A percentile compares a stretch with the other conserved stretches of the same genome.
Evolutionary conservation across 1,140 invertebrate species (phyloP).

Genomic region (Mylabris phalerata): DNA sequence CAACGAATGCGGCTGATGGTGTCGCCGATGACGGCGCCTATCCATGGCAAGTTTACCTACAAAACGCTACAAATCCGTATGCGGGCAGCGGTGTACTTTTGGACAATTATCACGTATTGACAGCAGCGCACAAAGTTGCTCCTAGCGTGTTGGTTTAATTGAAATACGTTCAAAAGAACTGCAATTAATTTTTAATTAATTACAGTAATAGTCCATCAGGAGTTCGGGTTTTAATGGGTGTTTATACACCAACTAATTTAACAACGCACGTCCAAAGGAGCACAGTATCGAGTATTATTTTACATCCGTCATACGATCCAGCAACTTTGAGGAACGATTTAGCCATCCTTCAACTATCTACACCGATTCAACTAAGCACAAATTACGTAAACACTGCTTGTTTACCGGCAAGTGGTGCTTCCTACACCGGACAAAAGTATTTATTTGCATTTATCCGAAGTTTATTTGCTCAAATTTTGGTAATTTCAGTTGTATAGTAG

Average conservation of each 20-base stretch:
- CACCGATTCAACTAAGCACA: slow-evolving; percentile 43
- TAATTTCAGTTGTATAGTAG: slow-evolving; percentile 25
- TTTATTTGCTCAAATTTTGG: no score
- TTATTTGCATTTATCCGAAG: no score
- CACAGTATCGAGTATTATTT: slow-evolving; percentile 13
- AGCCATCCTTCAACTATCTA: slow-evolving; percentile 51
- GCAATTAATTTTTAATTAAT: neutral
- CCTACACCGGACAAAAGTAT: slow-evolving; percentile 28
- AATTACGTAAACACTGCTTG: slow-evolving; percentile 55
- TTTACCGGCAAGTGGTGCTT: slow-evolving; percentile 40
- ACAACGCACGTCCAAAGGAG: slow-evolving; percentile 18
- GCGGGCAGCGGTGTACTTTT: slow-evolving; percentile 35
- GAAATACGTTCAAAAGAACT: neutral
- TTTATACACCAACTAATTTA: slow-evolving; percentile 21
- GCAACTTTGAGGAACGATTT: slow-evolving; percentile 55
- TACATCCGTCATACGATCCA: slow-evolving; percentile 51
- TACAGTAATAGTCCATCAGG: slow-evolving; percentile 18
- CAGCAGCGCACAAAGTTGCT: slow-evolving; percentile 39
- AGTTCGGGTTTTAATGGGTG: slow-evolving; percentile 25
- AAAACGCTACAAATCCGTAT: slow-evolving; percentile 29
- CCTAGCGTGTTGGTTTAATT: slow-evolving; percentile 12
- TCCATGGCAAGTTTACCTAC: slow-evolving; percentile 37
- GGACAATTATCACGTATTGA: slow-evolving; percentile 33
- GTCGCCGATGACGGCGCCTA: slow-evolving; percentile 24
- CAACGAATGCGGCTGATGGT: slow-evolving; percentile 19